These are phyloP conservation scores for Lerema accius DNA, from an alignment of 1,140 invertebrate genomes.

Conservation along the genomic window DNA sequence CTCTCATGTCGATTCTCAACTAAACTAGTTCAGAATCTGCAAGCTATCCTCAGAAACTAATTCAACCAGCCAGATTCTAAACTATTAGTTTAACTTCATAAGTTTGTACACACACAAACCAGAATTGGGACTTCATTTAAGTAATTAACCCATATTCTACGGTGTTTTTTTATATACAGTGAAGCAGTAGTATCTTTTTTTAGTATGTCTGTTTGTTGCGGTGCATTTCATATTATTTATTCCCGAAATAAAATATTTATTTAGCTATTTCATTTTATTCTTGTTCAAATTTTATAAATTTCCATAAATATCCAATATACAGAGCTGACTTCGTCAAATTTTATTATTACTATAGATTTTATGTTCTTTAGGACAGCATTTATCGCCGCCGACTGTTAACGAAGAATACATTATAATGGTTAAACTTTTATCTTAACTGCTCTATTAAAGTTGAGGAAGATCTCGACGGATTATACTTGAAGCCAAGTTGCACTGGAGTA, in stretches of 20 bases:
- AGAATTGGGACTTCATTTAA: not conserved
- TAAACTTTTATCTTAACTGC: constrained; percentile 20
- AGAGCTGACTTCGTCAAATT: too few species aligned
- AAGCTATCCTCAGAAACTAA: constrained; percentile 9
- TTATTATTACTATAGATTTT: too few species aligned
- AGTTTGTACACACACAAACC: not conserved
- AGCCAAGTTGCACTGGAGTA: constrained; percentile 7
- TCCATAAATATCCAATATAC: too few species aligned
- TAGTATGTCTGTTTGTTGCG: too few species aligned
- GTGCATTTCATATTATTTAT: too few species aligned
- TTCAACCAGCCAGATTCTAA: constrained; percentile 1
- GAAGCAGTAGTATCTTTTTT: too few species aligned
- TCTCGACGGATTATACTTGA: constrained; percentile 8
- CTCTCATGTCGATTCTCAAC: constrained; percentile 15
- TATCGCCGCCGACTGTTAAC: not conserved
- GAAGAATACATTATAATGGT: constrained; percentile 8
- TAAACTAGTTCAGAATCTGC: constrained; percentile 23
- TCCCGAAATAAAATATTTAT: too few species aligned
- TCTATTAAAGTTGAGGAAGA: constrained; percentile 13
- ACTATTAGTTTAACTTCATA: constrained; percentile 25
- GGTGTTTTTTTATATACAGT: too few species aligned
- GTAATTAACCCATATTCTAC: too few species aligned
- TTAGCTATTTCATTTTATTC: too few species aligned
- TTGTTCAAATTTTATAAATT: too few species aligned
- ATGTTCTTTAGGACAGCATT: too few species aligned